phyloP scores from a whole-genome alignment of 2,113 vertebrate genomes.

The Anguilla japonica region DNA sequence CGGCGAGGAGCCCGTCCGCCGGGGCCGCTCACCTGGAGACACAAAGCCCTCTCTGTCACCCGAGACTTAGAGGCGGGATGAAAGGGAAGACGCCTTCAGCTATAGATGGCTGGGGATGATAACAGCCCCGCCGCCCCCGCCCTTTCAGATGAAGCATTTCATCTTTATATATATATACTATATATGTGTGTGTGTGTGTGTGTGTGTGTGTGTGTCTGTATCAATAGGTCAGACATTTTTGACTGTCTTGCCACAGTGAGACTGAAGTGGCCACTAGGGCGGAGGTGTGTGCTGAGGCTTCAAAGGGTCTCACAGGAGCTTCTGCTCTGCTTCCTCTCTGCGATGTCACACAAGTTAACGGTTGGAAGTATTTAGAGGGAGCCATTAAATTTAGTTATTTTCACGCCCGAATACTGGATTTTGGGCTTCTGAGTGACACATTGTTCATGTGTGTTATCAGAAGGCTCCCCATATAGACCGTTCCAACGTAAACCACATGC shows the following conservation, averaged over 20 bases:
- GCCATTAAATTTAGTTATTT: constrained; percentile 8
- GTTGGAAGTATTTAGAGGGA: not conserved
- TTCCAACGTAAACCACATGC: constrained; percentile 18
- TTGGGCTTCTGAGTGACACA: constrained; percentile 24
- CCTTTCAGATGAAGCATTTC: not conserved
- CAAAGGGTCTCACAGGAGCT: not conserved
- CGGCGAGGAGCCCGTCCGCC: not conserved
- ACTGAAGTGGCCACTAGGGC: too few species aligned
- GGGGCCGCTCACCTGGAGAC: not conserved
- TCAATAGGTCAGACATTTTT: not conserved
- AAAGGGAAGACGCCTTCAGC: not conserved
- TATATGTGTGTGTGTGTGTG: not conserved
- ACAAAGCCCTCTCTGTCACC: not conserved
- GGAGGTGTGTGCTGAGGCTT: not conserved
- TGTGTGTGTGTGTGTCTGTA: constrained; percentile 1
- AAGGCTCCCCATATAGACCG: constrained; percentile 25
- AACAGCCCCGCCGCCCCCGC: not conserved
- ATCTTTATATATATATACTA: not conserved
- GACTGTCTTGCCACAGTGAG: too few species aligned
- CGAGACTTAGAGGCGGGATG: not conserved
- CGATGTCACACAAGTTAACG: too few species aligned
- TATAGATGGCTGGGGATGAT: not conserved
- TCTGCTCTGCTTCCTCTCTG: not conserved
- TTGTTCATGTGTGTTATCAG: constrained; percentile 28
- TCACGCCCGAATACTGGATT: constrained; percentile 16